A percentile compares a stretch with the other conserved stretches of the same genome.
Evolutionary conservation across 1,140 invertebrate species (phyloP).

Genomic region (Saxidomus purpurata): DNA sequence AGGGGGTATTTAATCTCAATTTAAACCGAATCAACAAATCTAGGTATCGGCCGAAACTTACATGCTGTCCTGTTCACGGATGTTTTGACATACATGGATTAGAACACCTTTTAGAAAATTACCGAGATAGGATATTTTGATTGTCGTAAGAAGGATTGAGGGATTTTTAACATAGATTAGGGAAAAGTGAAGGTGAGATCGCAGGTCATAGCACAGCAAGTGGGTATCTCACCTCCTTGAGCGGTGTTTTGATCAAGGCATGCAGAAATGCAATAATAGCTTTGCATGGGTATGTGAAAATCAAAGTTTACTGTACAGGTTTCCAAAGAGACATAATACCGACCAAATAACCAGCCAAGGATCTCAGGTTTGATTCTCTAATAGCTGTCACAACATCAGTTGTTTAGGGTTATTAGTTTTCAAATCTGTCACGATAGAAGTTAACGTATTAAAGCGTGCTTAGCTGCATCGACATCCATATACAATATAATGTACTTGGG

Average conservation of each 20-base stretch:
- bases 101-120: constrained; percentile 34
- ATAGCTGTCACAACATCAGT: too few species aligned
- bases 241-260: background rate
- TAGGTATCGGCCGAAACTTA: background rate
- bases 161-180: constrained; percentile 12
- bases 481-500: too few species aligned
- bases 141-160: background rate
- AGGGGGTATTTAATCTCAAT: constrained; percentile 45
- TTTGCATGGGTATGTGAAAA: too few species aligned
- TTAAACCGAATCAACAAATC: constrained; percentile 39
- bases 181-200: background rate
- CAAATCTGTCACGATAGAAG: too few species aligned
- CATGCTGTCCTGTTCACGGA: constrained; percentile 18
- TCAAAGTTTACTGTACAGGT: too few species aligned
- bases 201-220: background rate
- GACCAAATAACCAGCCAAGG: too few species aligned
- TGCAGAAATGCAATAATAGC: too few species aligned
- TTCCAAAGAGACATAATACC: too few species aligned
- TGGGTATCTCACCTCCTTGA: background rate
- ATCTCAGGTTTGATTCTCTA: too few species aligned
- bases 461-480: too few species aligned
- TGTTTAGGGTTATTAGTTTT: too few species aligned
- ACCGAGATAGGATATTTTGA: background rate
- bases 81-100: constrained; percentile 30
- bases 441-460: too few species aligned